Evolutionary conservation across 2,113 vertebrate species (phyloP), one percentile per base, ranked within the genome.

Genomic region (Tenrec ecaudatus): DNA sequence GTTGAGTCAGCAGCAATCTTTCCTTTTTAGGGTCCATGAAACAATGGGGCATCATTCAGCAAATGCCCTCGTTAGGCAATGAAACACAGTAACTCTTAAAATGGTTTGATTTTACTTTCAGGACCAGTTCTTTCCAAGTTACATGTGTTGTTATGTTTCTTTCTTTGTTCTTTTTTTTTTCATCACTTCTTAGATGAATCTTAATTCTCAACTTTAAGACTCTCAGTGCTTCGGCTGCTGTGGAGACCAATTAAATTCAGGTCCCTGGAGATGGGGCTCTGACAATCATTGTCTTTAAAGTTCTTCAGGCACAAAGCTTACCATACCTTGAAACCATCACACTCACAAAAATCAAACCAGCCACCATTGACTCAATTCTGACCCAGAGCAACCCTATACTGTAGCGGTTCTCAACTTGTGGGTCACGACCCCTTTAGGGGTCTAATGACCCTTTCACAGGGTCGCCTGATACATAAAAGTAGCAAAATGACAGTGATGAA

Each of bases 71-170:
- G 76, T 76, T 31, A 80, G 27, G 89, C n/a, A 19, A n/a, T 9
- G 71, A 79, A 89, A 64, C 27, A 57, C 1, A 33, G 23, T 73
- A 36, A 82, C 66, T 43, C 29, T 17, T 62, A 60, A 78, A 80
- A 40, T 88, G 20, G 68, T 95, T 71, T 78, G 16, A 71, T 82
- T 91, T 95, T 91, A 58, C 53, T 89, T 86, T 71, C 57, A 80
- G 19, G 75, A 92, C 36, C 33, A 79, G 22, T 64, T 91, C 29
- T 60, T 73, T 81, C 88, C 90, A 33, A 62, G 69, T 77, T 77
- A 75, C 36, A 23, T 5, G 27, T 81, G 71, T 86, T 90, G 7
- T 3, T 38, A 53, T 53, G 11, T 53, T 53, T 53, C 47, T 53
- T 53, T 53, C 9, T 53, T 53, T 10, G 10, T 75, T 64, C 73